Conservation (phyloP, 2,888 invertebrate species). For the Melieria crassipennis region DNA sequence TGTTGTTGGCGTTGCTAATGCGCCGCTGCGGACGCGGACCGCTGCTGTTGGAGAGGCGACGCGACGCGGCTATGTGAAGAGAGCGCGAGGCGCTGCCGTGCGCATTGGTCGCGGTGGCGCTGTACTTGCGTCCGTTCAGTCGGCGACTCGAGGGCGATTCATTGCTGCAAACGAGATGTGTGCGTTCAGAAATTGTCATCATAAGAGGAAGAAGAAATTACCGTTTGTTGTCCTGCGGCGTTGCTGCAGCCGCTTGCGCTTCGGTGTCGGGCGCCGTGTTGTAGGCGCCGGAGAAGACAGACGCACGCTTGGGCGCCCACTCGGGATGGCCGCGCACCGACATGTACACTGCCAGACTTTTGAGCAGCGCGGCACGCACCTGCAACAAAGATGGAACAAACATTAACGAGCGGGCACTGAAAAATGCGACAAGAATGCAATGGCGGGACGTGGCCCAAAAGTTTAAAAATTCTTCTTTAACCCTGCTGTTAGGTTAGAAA, state of each 20-base stretch:
- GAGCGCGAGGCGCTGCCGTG: conserved; percentile 35
- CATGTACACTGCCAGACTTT: conserved; percentile 66
- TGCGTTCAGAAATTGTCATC: background rate
- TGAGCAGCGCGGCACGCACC: conserved; percentile 67
- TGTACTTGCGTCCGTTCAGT: conserved; percentile 39
- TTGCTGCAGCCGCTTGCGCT: conserved; percentile 46
- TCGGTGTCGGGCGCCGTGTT: conserved; percentile 65
- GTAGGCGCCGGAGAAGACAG: conserved; percentile 64
- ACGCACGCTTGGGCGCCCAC: conserved; percentile 63
- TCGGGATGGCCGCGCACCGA: conserved; percentile 65
- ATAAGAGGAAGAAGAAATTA: conserved; percentile 30
- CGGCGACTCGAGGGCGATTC: conserved; percentile 55
- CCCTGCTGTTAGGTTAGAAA: too few relatives aligned
- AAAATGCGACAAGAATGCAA: too few relatives aligned
- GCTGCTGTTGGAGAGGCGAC: conserved; percentile 37
- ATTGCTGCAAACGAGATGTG: conserved; percentile 42
- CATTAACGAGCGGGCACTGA: too few relatives aligned
- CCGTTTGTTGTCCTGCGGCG: conserved; percentile 55
- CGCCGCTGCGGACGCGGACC: conserved; percentile 35
- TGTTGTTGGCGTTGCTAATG: conserved; percentile 36
- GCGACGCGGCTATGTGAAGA: conserved; percentile 37
- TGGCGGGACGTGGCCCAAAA: too few relatives aligned
- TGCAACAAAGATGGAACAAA: conserved; percentile 42
- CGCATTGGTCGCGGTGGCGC: conserved; percentile 41
- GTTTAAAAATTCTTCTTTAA: too few relatives aligned